Conservation (phyloP, 2,797 vertebrate species). For the Smutsia gigantea region DNA sequence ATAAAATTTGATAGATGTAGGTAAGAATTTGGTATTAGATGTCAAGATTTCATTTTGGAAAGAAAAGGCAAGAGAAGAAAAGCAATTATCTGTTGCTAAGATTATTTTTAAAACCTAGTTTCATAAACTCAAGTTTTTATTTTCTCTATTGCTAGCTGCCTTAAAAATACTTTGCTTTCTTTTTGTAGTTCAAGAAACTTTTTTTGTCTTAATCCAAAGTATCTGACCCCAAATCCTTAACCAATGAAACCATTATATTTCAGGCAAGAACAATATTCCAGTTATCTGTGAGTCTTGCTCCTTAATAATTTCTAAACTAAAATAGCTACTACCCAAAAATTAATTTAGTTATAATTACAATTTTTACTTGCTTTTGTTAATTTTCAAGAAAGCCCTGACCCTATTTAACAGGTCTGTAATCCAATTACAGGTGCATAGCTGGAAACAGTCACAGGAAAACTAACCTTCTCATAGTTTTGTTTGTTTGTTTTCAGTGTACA, state of each 20-base stretch:
- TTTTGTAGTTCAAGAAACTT: neutral
- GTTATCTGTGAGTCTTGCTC: neutral
- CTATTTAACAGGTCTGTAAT: neutral
- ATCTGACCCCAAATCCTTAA: neutral
- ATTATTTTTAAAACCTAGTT: neutral
- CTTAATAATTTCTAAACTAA: slow-evolving; percentile 1
- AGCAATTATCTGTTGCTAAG: neutral
- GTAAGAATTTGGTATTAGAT: neutral
- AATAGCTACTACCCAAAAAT: neutral
- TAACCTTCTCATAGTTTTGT: neutral
- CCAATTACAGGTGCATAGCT: neutral
- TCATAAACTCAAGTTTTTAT: neutral
- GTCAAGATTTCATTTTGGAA: slow-evolving; percentile 26
- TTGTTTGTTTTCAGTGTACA: neutral
- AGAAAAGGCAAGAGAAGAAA: neutral
- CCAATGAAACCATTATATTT: neutral
- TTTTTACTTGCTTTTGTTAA: neutral
- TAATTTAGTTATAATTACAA: neutral
- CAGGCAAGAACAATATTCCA: neutral
- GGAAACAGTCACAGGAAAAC: neutral
- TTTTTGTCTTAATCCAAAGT: neutral
- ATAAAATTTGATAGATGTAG: neutral
- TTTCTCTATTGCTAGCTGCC: neutral
- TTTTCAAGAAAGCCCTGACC: neutral
- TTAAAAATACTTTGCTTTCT: slow-evolving; percentile 1